Evolutionary conservation across 1,140 invertebrate species (phyloP).

Genomic region (Cotesia vestalis): DNA sequence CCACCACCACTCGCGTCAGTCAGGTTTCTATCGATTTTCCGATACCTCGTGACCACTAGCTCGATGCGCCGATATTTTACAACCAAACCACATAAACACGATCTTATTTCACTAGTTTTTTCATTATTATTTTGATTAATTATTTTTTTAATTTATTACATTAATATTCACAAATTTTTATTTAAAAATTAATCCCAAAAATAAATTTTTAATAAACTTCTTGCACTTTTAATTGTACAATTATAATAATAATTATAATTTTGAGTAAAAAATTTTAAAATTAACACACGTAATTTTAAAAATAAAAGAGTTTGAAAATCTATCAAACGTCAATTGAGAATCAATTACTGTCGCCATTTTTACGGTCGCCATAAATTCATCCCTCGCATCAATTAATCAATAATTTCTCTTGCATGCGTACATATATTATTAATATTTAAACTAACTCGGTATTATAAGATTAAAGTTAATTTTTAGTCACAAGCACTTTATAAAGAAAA

Average conservation of each 20-base stretch:
- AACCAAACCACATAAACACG: constrained; percentile 25
- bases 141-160: background rate
- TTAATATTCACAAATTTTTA: background rate
- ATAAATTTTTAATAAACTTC: too few relatives aligned
- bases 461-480: too few relatives aligned
- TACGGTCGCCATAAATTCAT: constrained; percentile 32
- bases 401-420: background rate
- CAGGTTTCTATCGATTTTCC: constrained; percentile 63
- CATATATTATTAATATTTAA: too few relatives aligned
- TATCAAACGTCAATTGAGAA: constrained; percentile 42
- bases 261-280: too few relatives aligned
- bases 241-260: too few relatives aligned
- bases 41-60: constrained; percentile 60
- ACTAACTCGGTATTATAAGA: too few relatives aligned
- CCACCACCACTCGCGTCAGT: constrained; percentile 48
- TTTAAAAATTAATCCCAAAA: background rate
- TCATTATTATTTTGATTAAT: background rate
- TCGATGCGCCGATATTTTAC: constrained; percentile 41
- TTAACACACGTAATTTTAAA: too few relatives aligned
- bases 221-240: too few relatives aligned
- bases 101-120: constrained; percentile 19
- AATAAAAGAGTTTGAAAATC: background rate
- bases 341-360: constrained; percentile 39
- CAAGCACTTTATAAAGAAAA: too few relatives aligned
- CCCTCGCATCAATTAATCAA: background rate